These are phyloP conservation scores for Pipra filicauda DNA, from an alignment of 2,113 vertebrate genomes.

Conservation along the genomic window DNA sequence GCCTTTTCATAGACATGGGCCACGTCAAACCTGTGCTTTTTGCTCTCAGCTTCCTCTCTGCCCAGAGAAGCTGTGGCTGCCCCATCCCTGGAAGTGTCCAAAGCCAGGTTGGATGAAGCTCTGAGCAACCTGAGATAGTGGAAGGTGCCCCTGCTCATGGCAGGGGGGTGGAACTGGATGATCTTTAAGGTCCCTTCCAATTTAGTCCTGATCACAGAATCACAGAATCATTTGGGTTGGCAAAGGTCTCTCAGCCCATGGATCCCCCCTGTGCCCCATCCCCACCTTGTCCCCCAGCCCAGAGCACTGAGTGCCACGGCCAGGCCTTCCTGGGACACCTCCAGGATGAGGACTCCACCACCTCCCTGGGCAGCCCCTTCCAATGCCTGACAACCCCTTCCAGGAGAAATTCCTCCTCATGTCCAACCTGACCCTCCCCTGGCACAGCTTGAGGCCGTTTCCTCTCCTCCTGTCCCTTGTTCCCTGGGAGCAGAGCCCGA, in stretches of 20 bases:
- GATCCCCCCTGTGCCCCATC: rapidly evolving
- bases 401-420: background rate
- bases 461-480: background rate
- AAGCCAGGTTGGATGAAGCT: background rate
- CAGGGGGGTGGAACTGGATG: background rate
- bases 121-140: background rate
- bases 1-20: background rate
- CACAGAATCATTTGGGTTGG: background rate
- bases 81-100: background rate
- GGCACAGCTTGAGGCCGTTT: background rate
- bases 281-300: background rate
- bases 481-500: rapidly evolving
- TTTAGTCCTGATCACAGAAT: background rate
- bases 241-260: background rate
- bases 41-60: background rate
- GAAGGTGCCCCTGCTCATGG: background rate
- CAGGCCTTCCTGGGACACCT: background rate
- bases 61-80: background rate
- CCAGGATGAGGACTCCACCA: background rate
- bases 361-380: background rate
- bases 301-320: background rate
- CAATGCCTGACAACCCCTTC: rapidly evolving
- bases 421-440: background rate
- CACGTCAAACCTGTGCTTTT: background rate
- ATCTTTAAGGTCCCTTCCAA: background rate